Evolutionary conservation across 1,140 invertebrate species (phyloP).

Genomic region (Pseudomyrmex sp.): DNA sequence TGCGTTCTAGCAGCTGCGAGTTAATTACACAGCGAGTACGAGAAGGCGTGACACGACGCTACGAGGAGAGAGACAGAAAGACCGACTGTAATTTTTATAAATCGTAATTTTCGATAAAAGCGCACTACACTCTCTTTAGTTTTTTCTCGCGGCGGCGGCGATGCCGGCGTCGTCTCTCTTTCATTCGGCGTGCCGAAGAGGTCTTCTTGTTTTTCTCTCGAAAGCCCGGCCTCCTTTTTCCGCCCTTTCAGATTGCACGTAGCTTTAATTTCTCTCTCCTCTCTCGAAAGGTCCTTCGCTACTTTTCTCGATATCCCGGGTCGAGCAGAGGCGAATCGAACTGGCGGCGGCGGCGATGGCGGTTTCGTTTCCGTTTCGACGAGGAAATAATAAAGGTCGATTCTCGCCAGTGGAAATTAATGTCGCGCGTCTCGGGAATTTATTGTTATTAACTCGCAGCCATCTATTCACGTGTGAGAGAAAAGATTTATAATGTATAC

Average conservation of each 20-base stretch:
- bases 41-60: background rate
- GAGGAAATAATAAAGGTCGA: conserved; percentile 59
- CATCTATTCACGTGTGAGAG: conserved; percentile 7
- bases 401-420: conserved; percentile 55
- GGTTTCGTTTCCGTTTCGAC: conserved; percentile 54
- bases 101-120: conserved; percentile 59
- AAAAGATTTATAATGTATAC: conserved; percentile 1
- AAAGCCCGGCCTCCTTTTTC: conserved; percentile 34
- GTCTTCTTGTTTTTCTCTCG: conserved; percentile 39
- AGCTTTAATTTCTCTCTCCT: conserved; percentile 51
- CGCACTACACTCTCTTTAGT: conserved; percentile 19
- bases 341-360: background rate
- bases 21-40: conserved; percentile 48
- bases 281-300: conserved; percentile 46
- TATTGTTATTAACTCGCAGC: conserved; percentile 51
- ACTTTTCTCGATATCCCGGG: conserved; percentile 56
- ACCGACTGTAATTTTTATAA: conserved; percentile 52
- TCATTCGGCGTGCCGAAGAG: conserved; percentile 31
- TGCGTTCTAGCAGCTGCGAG: conserved; percentile 8
- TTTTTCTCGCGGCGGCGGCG: background rate
- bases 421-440: conserved; percentile 34
- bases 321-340: background rate
- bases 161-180: conserved; percentile 22
- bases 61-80: background rate
- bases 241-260: conserved; percentile 51